Conservation (phyloP, 37 sponge, comb jelly and placozoan species). For the Geodia barretti region DNA sequence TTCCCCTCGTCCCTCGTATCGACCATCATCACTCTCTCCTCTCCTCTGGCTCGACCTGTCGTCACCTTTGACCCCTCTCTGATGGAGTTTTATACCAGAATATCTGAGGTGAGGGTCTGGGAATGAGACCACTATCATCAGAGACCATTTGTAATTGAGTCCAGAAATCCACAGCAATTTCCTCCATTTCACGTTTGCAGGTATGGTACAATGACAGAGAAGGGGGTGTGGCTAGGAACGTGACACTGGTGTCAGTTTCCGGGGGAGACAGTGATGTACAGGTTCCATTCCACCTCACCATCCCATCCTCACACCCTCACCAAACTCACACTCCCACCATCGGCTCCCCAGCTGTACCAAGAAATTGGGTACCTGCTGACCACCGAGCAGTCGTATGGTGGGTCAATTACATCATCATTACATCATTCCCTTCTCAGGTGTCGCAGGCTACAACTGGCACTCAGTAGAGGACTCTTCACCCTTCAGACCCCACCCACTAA, state of each 20-base stretch:
- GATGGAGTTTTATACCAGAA: conserved; percentile 27
- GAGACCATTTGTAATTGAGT: too few species aligned
- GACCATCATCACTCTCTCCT: conserved; percentile 64
- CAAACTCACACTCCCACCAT: background rate
- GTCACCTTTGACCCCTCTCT: conserved; percentile 40
- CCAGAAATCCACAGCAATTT: background rate
- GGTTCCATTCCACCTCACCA: conserved; percentile 53
- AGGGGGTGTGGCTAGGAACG: conserved; percentile 15
- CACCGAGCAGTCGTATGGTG: conserved; percentile 76
- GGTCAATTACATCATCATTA: conserved; percentile 2
- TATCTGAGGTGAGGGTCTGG: conserved; percentile 30
- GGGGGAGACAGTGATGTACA: conserved; percentile 55
- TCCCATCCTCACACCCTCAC: background rate
- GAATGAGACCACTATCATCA: too few species aligned
- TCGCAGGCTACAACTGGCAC: conserved; percentile 55
- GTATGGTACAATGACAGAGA: conserved; percentile 44
- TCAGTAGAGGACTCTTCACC: conserved; percentile 38
- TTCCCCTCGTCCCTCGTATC: conserved; percentile 40
- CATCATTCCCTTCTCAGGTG: conserved; percentile 30
- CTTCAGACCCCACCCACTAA: conserved; percentile 12
- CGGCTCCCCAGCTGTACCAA: conserved; percentile 35
- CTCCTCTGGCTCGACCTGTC: conserved; percentile 61
- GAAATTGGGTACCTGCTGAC: conserved; percentile 67
- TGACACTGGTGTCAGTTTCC: conserved; percentile 59
- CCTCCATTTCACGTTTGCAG: background rate